Conservation (phyloP, 2,113 vertebrate species). For the Perccottus glenii region DNA sequence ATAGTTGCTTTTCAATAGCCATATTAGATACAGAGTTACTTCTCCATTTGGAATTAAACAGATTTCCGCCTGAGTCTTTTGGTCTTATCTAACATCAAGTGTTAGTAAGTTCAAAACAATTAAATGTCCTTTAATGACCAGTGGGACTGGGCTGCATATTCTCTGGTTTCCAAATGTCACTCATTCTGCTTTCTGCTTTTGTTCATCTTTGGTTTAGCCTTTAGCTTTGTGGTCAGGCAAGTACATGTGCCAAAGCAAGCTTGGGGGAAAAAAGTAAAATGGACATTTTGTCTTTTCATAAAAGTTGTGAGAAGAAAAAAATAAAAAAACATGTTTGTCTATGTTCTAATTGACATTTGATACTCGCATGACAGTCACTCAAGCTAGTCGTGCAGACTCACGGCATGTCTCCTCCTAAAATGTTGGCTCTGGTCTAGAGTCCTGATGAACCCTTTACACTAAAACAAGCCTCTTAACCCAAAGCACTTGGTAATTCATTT, state of each 20-base stretch:
- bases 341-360: constrained; percentile 58
- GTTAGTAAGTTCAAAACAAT: constrained; percentile 38
- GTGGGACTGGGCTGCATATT: constrained; percentile 39
- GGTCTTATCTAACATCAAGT: constrained; percentile 39
- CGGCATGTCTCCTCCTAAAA: constrained; percentile 44
- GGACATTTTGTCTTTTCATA: constrained; percentile 56
- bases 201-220: constrained; percentile 58
- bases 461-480: constrained; percentile 61
- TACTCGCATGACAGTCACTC: constrained; percentile 47
- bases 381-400: constrained; percentile 38
- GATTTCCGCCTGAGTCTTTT: not conserved
- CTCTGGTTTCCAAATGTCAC: constrained; percentile 55
- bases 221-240: constrained; percentile 51
- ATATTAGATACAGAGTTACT: not conserved
- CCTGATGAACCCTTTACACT: constrained; percentile 50
- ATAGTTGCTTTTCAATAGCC: too few relatives aligned
- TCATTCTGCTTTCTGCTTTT: constrained; percentile 62
- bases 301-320: constrained; percentile 32
- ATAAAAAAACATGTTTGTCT: constrained; percentile 51
- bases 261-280: constrained; percentile 50
- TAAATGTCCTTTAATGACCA: constrained; percentile 46
- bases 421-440: constrained; percentile 43
- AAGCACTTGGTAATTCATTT: constrained; percentile 58
- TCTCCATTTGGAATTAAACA: constrained; percentile 26
- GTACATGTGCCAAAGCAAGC: constrained; percentile 43